Evolutionary conservation across 2,113 vertebrate genomes (phyloP).

Genomic region (Capreolus pygargus): DNA sequence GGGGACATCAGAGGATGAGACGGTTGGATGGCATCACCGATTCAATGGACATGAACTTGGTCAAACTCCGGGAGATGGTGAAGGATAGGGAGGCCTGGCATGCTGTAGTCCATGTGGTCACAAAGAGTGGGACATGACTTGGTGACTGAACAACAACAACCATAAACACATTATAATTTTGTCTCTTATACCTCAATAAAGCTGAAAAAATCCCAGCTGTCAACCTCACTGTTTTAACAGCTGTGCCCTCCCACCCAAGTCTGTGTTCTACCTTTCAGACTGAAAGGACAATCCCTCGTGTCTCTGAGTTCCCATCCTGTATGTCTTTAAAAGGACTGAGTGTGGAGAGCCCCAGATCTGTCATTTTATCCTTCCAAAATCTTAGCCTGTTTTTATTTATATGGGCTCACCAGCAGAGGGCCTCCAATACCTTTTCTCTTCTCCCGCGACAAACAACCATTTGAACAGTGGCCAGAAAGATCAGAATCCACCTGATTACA

Average conservation of each 20-base stretch:
- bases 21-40: not conserved
- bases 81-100: not conserved
- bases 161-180: not conserved
- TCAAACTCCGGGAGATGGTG: not conserved
- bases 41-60: not conserved
- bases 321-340: not conserved
- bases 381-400: not conserved
- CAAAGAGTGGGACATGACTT: not conserved
- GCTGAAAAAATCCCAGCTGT: not conserved
- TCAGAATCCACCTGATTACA: not conserved
- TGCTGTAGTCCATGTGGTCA: not conserved
- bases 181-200: not conserved
- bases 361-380: not conserved
- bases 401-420: conserved; percentile 34
- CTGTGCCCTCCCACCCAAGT: not conserved
- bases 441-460: rapidly evolving
- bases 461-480: not conserved
- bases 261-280: not conserved
- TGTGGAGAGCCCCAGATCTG: not conserved
- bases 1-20: not conserved
- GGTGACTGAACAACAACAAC: not conserved
- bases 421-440: not conserved
- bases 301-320: not conserved
- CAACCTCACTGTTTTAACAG: not conserved
- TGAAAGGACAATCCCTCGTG: not conserved